Percentiles rank a stretch among this genome's conserved stretches.
These are phyloP conservation scores for Ecliptopera silaceata DNA, from an alignment of 2,888 invertebrate genomes.

Conservation along the genomic window DNA sequence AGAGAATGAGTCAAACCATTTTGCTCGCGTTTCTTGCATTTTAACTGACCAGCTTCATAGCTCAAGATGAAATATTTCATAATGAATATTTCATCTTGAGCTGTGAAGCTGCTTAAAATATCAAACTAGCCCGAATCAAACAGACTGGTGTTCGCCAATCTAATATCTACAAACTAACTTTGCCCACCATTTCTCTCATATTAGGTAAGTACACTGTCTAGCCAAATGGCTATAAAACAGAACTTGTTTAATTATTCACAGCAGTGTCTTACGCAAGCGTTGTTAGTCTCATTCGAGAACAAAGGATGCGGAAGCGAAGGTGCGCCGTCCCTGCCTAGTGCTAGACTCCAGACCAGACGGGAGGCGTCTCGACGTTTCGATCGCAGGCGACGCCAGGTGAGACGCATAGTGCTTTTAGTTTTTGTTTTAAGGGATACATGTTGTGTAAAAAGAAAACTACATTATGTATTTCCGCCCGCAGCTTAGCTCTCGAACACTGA, in stretches of 20 bases:
- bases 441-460: too few species aligned
- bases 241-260: background rate
- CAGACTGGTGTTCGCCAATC: background rate
- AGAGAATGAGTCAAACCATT: background rate
- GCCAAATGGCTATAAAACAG: background rate
- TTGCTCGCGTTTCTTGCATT: too few species aligned
- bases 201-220: background rate
- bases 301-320: constrained; percentile 16
- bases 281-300: background rate
- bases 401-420: constrained; percentile 7
- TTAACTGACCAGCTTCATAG: too few species aligned
- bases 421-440: background rate
- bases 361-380: constrained; percentile 29
- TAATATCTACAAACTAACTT: background rate
- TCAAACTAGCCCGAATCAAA: background rate
- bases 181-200: background rate
- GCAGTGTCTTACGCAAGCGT: background rate
- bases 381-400: constrained; percentile 28
- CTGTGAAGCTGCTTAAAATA: too few species aligned
- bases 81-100: too few species aligned
- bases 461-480: too few species aligned
- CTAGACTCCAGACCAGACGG: constrained; percentile 16
- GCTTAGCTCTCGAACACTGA: too few species aligned
- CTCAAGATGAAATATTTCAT: too few species aligned
- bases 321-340: constrained; percentile 15